Evolutionary conservation across 1,140 invertebrate genomes (phyloP).

Genomic region (Drosophila ficusphila): DNA sequence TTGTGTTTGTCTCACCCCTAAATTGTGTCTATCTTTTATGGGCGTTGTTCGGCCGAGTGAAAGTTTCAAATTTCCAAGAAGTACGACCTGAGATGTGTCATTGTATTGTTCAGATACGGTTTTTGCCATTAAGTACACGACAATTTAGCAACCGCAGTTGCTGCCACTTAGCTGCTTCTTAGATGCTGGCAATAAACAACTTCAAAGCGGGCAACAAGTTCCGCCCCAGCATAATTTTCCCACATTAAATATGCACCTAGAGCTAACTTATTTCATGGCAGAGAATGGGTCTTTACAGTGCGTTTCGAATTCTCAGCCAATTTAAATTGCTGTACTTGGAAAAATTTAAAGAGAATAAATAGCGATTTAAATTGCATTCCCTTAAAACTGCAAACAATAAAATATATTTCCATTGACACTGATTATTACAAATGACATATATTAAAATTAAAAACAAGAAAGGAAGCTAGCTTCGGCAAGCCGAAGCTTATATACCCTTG

Average conservation of each 20-base stretch:
- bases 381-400: no score
- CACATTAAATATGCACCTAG: slow-evolving; percentile 71
- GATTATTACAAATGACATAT: no score
- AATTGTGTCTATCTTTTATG: slow-evolving; percentile 47
- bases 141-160: slow-evolving; percentile 30
- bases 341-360: no score
- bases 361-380: no score
- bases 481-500: no score
- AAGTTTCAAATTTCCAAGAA: slow-evolving; percentile 70
- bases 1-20: slow-evolving; percentile 1
- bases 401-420: no score
- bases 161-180: slow-evolving; percentile 17
- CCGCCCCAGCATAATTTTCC: slow-evolving; percentile 61
- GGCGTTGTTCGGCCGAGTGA: slow-evolving; percentile 68
- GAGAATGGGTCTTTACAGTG: slow-evolving; percentile 8
- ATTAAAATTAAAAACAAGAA: no score
- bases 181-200: slow-evolving; percentile 33
- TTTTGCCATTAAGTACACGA: slow-evolving; percentile 50
- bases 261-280: slow-evolving; percentile 22
- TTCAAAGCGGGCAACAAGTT: slow-evolving; percentile 58
- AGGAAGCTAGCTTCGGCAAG: no score
- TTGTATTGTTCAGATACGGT: slow-evolving; percentile 27
- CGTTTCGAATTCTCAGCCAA: background rate
- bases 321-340: background rate
- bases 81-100: slow-evolving; percentile 20